A percentile compares a stretch with the other conserved stretches of the same genome.
These are phyloP conservation scores for Amblyopsis rosae DNA, from an alignment of 2,113 vertebrate genomes.

Conservation along the genomic window DNA sequence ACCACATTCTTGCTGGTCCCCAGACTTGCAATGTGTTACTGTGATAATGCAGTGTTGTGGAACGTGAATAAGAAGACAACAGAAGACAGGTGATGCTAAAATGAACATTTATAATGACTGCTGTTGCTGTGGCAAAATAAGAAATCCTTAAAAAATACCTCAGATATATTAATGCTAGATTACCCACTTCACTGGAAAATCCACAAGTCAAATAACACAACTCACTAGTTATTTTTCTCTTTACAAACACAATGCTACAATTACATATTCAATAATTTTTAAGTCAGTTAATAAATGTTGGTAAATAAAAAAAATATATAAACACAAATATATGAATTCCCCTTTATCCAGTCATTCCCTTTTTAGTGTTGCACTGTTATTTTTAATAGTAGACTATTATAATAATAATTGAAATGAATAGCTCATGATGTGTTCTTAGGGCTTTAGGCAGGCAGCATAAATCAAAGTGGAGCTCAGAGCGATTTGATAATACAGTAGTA, in stretches of 20 bases:
- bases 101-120: conserved; percentile 89
- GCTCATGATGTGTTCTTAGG: conserved; percentile 79
- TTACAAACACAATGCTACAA: conserved; percentile 88
- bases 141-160: conserved; percentile 83
- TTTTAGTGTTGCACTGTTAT: conserved; percentile 78
- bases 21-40: conserved; percentile 84
- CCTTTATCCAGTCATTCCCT: conserved; percentile 84
- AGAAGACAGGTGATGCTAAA: conserved; percentile 88
- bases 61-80: conserved; percentile 87
- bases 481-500: conserved; percentile 67
- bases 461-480: conserved; percentile 77
- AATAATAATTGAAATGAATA: conserved; percentile 81
- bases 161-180: conserved; percentile 87
- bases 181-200: conserved; percentile 85
- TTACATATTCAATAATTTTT: conserved; percentile 86
- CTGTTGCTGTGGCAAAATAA: conserved; percentile 83
- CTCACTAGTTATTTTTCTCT: conserved; percentile 82
- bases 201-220: conserved; percentile 87
- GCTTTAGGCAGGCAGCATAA: conserved; percentile 82
- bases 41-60: conserved; percentile 84
- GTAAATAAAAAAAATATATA: conserved; percentile 81
- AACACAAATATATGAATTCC: conserved; percentile 82
- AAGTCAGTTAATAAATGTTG: conserved; percentile 86
- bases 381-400: conserved; percentile 72
- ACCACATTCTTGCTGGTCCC: conserved; percentile 55